Evolutionary conservation across 53 echinoderm and acorn worm genomes (phyloP).

Genomic region (Apostichopus leukothele): DNA sequence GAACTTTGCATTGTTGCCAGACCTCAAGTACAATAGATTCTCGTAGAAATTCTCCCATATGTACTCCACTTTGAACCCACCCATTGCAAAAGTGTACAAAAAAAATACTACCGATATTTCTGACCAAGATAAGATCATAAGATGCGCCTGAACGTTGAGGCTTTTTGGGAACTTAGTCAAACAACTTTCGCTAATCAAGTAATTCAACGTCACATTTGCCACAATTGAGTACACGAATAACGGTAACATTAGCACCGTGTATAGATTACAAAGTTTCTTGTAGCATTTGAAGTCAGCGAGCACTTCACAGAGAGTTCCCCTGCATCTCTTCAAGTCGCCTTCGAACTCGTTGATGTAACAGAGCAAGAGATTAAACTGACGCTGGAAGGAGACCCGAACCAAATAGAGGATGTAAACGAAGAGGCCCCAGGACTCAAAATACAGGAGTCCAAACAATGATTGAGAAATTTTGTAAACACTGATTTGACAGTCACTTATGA

Average conservation of each 20-base stretch:
- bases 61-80: not conserved
- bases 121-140: not conserved
- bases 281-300: not conserved
- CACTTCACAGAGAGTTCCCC: not conserved
- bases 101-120: not conserved
- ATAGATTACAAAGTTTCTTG: not conserved
- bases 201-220: not conserved
- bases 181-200: not conserved
- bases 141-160: not conserved
- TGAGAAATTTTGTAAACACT: not conserved
- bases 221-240: not conserved
- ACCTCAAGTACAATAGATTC: not conserved
- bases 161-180: not conserved
- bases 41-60: not conserved
- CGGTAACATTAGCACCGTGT: not conserved
- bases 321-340: not conserved
- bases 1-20: not conserved
- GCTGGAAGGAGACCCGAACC: not conserved
- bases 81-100: not conserved
- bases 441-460: not conserved
- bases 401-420: conserved; percentile 8
- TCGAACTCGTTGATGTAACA: conserved; percentile 2
- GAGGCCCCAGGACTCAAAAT: not conserved
- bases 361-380: conserved; percentile 4
- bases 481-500: not conserved